Conservation (phyloP, 2,888 invertebrate species). For the Lacanobia wlatinum region DNA sequence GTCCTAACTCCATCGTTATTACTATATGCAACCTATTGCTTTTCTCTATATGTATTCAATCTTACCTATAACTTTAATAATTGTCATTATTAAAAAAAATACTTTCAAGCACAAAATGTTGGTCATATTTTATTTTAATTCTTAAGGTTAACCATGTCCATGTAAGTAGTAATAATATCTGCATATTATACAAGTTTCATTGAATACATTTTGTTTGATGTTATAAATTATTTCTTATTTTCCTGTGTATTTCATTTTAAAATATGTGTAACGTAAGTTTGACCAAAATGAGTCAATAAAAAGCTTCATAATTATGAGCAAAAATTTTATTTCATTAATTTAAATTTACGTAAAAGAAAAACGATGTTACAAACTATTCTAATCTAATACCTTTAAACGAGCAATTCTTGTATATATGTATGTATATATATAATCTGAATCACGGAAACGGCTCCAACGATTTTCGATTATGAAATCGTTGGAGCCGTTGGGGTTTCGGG, state of each 20-base stretch:
- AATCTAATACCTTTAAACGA: background rate
- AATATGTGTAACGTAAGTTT: background rate
- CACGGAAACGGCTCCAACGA: too few relatives aligned
- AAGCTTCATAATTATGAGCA: background rate
- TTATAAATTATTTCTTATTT: slow-evolving; percentile 46
- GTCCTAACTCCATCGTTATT: background rate
- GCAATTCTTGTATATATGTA: too few relatives aligned
- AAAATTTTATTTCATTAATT: background rate
- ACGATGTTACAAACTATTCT: background rate
- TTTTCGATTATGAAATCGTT: too few relatives aligned
- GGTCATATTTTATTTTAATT: slow-evolving; percentile 51
- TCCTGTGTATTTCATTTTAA: background rate
- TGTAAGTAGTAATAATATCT: slow-evolving; percentile 58
- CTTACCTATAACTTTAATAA: background rate
- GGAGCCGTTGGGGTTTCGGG: too few relatives aligned
- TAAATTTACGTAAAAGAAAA: slow-evolving; percentile 4
- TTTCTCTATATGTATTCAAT: slow-evolving; percentile 1
- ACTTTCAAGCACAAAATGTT: slow-evolving; percentile 59
- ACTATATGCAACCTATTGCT: background rate
- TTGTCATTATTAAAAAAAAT: slow-evolving; percentile 6
- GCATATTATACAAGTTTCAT: slow-evolving; percentile 58
- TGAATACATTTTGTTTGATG: slow-evolving; percentile 72
- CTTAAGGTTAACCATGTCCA: slow-evolving; percentile 59
- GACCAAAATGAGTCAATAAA: background rate
- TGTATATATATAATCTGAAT: too few relatives aligned